These are phyloP conservation scores for Cavia porcellus DNA, from an alignment of 2,113 vertebrate species.

Conservation along the genomic window DNA sequence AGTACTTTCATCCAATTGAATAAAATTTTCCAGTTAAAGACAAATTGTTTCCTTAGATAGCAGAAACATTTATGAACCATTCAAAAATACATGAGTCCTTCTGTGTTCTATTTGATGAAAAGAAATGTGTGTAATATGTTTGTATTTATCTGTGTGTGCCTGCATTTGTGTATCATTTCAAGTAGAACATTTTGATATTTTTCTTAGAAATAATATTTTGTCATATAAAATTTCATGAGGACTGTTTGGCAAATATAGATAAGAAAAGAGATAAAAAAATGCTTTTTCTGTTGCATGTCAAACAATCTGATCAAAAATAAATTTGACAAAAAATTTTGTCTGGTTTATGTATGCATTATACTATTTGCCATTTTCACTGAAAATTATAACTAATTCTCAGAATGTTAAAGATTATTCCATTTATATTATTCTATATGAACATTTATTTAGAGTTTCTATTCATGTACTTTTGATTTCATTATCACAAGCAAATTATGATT, in stretches of 20 bases:
- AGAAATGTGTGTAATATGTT: neutral
- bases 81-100: conserved; percentile 34
- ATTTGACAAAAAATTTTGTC: neutral
- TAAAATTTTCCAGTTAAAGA: neutral
- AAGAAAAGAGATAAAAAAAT: neutral
- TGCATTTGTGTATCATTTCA: neutral
- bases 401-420: neutral
- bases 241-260: neutral
- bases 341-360: neutral
- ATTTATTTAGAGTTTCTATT: conserved; percentile 17
- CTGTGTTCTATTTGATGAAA: conserved; percentile 38
- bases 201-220: neutral
- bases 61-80: conserved; percentile 42
- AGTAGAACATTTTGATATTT: neutral
- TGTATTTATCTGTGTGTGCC: neutral
- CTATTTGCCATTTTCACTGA: conserved; percentile 34
- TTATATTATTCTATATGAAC: neutral
- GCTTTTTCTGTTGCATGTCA: neutral
- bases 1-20: neutral
- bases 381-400: conserved; percentile 1
- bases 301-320: neutral
- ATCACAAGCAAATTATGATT: neutral
- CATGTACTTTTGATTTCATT: neutral
- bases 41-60: neutral
- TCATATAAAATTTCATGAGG: conserved; percentile 4